These are phyloP conservation scores for Cetoscarus ocellatus DNA, from an alignment of 2,797 vertebrate genomes.

Conservation along the genomic window DNA sequence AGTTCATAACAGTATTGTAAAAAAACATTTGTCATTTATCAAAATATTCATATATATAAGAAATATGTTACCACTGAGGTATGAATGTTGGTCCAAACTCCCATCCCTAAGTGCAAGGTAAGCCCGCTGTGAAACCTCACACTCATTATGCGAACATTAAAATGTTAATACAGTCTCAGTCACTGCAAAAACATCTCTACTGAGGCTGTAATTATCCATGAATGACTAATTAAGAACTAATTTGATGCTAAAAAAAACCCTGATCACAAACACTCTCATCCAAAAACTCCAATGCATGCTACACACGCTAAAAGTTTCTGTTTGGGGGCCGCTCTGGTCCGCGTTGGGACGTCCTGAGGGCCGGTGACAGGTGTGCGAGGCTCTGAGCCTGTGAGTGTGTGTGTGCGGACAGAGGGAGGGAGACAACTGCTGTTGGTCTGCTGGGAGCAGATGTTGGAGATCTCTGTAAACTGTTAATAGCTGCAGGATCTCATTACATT, in stretches of 20 bases:
- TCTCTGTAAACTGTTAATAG: slow-evolving; percentile 85
- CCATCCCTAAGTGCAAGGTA: not conserved
- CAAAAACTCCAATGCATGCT: slow-evolving; percentile 20
- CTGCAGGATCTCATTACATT: slow-evolving; percentile 82
- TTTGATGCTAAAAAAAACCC: slow-evolving; percentile 12
- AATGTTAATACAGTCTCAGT: slow-evolving; percentile 2
- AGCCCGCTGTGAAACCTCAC: not conserved
- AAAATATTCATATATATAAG: too few relatives aligned
- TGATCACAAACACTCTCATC: slow-evolving; percentile 16
- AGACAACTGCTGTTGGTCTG: slow-evolving; percentile 80
- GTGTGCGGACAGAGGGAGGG: slow-evolving; percentile 70
- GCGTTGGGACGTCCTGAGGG: slow-evolving; percentile 51
- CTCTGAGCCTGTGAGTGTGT: slow-evolving; percentile 17
- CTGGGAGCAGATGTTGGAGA: slow-evolving; percentile 85
- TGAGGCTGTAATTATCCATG: not conserved
- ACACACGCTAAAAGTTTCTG: slow-evolving; percentile 43
- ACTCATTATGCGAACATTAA: not conserved
- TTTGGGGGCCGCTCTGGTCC: slow-evolving; percentile 24
- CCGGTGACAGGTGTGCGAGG: slow-evolving; percentile 69
- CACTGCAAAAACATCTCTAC: not conserved
- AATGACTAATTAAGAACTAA: slow-evolving; percentile 15
- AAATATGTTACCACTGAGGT: too few relatives aligned
- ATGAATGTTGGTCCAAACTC: too few relatives aligned
- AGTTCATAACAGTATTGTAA: too few relatives aligned
- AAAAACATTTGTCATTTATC: too few relatives aligned